Conservation (phyloP, 2,888 invertebrate genomes). For the Phyto melanocephala region DNA sequence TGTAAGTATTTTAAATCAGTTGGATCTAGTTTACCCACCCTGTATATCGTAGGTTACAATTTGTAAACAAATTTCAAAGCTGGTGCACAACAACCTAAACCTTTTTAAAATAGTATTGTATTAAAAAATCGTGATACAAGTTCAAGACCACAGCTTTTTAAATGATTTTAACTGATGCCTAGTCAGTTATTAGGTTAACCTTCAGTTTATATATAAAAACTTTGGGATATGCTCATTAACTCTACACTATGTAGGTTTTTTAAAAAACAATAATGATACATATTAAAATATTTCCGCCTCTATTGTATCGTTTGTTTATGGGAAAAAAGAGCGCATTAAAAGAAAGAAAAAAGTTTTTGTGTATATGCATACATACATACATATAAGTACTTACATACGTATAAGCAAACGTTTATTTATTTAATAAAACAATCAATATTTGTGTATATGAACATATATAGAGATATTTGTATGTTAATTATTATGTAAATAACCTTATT, state of each 20-base stretch:
- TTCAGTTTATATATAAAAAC: slow-evolving; percentile 6
- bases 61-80: no score
- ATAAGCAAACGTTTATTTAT: neutral
- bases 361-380: neutral
- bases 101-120: neutral
- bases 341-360: no score
- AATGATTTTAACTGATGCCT: neutral
- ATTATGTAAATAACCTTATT: neutral
- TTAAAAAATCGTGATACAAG: slow-evolving; percentile 29
- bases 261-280: slow-evolving; percentile 16
- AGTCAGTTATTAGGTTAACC: slow-evolving; percentile 1
- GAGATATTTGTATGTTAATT: no score
- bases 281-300: slow-evolving; percentile 16
- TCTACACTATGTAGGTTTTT: neutral
- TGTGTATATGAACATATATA: neutral
- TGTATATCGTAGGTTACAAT: no score
- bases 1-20: no score
- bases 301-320: neutral
- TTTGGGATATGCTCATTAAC: neutral
- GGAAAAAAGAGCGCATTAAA: no score
- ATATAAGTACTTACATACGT: neutral
- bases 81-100: no score
- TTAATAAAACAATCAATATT: neutral
- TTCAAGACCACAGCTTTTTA: slow-evolving; percentile 39
- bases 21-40: no score